Base-by-base conservation (phyloP, 2,888 invertebrate species). In the Phyllotreta cruciferae region DNA sequence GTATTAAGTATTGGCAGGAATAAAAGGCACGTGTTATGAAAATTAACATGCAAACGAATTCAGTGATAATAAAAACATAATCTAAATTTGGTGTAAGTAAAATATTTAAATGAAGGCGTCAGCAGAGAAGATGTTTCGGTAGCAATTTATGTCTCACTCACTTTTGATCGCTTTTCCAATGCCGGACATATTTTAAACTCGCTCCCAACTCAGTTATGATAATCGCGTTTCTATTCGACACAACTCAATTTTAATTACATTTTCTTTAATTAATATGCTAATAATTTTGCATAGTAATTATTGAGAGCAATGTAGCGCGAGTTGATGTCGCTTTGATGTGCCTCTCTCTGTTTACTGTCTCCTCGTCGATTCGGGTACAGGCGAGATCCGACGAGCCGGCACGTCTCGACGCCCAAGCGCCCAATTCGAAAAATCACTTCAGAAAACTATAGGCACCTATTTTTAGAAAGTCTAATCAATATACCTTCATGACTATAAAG, bases 251-350 rank as follows among this genome's bases (percentile, higher is more conserved):
- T 82, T 82, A 82, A 82, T 82, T 82, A 82, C 81, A 82, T 82
- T 81, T 82, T 82, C 82, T 82, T 82, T 82, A 82, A 82, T 82
- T 82, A 82, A 82, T 82, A 82, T 82, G 82, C 82, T 82, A 82
- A 82, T 82, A 80, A 82, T 82, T 82, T 82, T 82, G 82, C 82
- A 82, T 82, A 82, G 81, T 82, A 82, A 82, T 82, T 82, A 82
- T 82, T 79, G 81, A 77, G 79, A 80, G 81, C 81, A 81, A 81
- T 82, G 81, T 82, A 81, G 78, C 78, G 80, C 78, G 74, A 78
- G 78, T 56, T 78, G 78, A 77, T 81, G 81, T 80, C 80, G 81
- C 82, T 82, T 82, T 82, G 82, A 82, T 81, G 79, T 81, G 73
- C 67, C 67, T 58, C 62, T 68, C 61, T 61, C 63, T 60, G 37